Evolutionary conservation across 2,888 invertebrate species (phyloP), one percentile per base, ranked within the genome.

Genomic region (Spisula subtruncata): DNA sequence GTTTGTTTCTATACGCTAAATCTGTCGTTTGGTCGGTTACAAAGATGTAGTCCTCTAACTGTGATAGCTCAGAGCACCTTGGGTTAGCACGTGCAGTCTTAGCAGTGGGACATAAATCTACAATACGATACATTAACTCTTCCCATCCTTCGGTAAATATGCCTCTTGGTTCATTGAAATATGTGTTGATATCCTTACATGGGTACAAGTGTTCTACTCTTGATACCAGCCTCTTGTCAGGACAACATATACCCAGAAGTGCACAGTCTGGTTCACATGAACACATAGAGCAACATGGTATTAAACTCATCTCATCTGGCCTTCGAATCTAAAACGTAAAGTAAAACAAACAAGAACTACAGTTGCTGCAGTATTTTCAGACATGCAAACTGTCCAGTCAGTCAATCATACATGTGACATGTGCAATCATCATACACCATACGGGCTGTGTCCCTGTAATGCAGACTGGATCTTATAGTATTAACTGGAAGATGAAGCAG

Each of bases 281-380:
- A n/a, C 81, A 81, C 81, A 20, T 81, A n/a, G 46, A 48, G 29
- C 81, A 81, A 81, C 81, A 81, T n/a, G 81, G 29, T 20, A 25
- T 25, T 46, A 51, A 51, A n/a, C 48, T 0, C 25, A 35, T 25
- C 32, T 75, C 75, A 35, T 32, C 18, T 16, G 75, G 75, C 0
- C 5, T 35, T 75, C 35, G 29, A 35, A 8, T 75, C 75, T 75
- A 12, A 35, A 75, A 75, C 6, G 16, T 32, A 75, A 35, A 75
- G 25, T 66, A 18, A 20, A 48, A 48, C 48, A 48, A 5, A 8
- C 12, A 48, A 48, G 12, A 51, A 51, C 14, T 10, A 51, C 10
- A 10, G 1, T 51, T 1, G 1, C 12, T 51, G 12, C 6, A 51
- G 51, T 51, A 12, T 51, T 6, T 51, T 16, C 51, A 51, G 16